These are phyloP conservation scores for Peromyscus nudipes DNA, from an alignment of 2,797 vertebrate genomes.

Conservation along the genomic window DNA sequence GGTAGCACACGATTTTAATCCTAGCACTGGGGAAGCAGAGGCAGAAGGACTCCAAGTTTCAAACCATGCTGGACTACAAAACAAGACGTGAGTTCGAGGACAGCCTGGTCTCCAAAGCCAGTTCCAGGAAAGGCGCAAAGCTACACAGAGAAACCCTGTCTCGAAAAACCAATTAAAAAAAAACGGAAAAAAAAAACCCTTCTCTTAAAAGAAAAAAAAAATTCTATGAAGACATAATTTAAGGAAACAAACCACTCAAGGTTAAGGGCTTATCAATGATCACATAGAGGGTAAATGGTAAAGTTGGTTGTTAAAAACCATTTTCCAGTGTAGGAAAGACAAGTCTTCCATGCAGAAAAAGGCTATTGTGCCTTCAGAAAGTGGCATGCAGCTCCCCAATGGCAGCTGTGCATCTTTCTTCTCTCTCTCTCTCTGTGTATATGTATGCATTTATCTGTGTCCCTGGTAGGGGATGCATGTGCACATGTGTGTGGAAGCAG, in stretches of 20 bases:
- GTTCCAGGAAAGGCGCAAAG: no score
- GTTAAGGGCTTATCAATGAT: neutral
- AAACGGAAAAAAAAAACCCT: no score
- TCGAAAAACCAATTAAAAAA: no score
- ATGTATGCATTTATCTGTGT: neutral
- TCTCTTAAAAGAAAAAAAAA: neutral
- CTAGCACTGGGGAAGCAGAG: neutral
- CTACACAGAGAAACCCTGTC: no score
- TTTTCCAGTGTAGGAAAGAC: neutral
- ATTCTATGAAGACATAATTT: constrained; percentile 31
- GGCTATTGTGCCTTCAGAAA: neutral
- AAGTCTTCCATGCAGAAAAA: constrained; percentile 28
- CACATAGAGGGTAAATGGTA: neutral
- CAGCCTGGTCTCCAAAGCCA: no score
- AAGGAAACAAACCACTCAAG: constrained; percentile 33
- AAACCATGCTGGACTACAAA: neutral
- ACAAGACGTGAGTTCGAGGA: neutral
- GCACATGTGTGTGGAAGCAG: neutral
- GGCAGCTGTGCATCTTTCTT: neutral
- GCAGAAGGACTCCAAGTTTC: no score
- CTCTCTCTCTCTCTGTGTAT: neutral
- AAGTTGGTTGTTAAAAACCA: constrained; percentile 36
- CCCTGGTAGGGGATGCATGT: neutral
- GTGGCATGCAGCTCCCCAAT: no score
- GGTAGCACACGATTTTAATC: neutral